These are phyloP conservation scores for Aphidius colemani DNA, from an alignment of 2,888 invertebrate species.

Conservation along the genomic window DNA sequence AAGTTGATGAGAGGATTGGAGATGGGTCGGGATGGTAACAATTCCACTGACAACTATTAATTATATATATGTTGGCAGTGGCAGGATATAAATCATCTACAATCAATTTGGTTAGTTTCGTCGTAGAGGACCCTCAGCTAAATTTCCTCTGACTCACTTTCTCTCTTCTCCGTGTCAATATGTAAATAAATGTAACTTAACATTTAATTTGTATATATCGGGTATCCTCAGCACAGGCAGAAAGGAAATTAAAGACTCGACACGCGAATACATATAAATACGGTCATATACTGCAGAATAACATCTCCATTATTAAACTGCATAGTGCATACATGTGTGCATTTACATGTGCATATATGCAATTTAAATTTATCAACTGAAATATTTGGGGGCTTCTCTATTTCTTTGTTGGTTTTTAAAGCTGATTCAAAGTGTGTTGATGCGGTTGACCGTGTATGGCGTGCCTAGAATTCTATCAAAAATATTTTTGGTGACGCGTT, in stretches of 20 bases:
- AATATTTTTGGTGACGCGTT: constrained; percentile 14
- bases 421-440: constrained; percentile 16
- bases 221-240: too few species aligned
- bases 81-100: constrained; percentile 53
- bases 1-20: too few species aligned
- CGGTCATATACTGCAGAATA: too few species aligned
- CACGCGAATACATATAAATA: constrained; percentile 12
- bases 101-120: constrained; percentile 46
- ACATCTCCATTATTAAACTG: too few species aligned
- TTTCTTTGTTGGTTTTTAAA: background rate
- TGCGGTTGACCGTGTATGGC: constrained; percentile 21
- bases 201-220: too few species aligned
- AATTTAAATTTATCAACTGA: too few species aligned
- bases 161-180: too few species aligned
- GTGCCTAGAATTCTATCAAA: constrained; percentile 23
- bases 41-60: constrained; percentile 51
- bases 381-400: too few species aligned
- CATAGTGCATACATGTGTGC: too few species aligned
- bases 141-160: too few species aligned
- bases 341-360: too few species aligned
- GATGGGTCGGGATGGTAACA: constrained; percentile 37
- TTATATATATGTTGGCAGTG: constrained; percentile 50
- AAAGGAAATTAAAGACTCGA: background rate
- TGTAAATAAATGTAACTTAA: too few species aligned
- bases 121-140: constrained; percentile 4